phyloP scores from a whole-genome alignment of 2,797 vertebrate species.

The Pipistrellus kuhlii region DNA sequence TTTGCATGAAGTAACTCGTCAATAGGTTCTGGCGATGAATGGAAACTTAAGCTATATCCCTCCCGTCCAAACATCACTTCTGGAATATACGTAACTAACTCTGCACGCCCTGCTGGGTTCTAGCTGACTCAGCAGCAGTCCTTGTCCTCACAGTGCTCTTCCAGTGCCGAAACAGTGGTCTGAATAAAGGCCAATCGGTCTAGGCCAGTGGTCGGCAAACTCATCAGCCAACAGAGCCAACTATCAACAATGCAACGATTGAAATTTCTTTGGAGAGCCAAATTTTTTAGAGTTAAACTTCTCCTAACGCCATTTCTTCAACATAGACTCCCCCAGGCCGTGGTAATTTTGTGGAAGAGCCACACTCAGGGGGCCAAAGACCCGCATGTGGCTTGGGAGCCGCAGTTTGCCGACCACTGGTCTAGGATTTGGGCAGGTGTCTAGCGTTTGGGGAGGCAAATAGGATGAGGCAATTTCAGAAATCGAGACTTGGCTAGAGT shows the following conservation, averaged over 20 bases:
- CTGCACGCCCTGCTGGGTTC: neutral
- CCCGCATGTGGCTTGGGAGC: no score
- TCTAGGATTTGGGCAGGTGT: neutral
- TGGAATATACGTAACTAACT: rapidly evolving
- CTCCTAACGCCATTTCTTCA: no score
- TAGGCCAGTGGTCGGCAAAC: no score
- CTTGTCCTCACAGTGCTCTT: neutral
- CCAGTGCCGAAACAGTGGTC: neutral
- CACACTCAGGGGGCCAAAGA: no score
- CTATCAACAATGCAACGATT: no score
- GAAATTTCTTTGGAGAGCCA: no score
- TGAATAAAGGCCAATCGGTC: neutral
- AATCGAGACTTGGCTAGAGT: neutral
- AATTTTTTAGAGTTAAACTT: no score
- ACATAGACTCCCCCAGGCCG: no score
- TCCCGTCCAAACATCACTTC: neutral
- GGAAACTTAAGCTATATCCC: neutral
- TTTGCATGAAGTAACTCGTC: neutral
- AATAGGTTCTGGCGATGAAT: neutral
- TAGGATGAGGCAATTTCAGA: neutral
- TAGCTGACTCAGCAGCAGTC: neutral
- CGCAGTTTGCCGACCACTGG: no score
- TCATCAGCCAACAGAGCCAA: no score
- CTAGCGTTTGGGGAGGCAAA: neutral
- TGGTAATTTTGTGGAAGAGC: no score